Percentiles rank a stretch among this genome's conserved stretches.
Conservation (phyloP, 2,888 invertebrate species). For the Bellardia bayeri region DNA sequence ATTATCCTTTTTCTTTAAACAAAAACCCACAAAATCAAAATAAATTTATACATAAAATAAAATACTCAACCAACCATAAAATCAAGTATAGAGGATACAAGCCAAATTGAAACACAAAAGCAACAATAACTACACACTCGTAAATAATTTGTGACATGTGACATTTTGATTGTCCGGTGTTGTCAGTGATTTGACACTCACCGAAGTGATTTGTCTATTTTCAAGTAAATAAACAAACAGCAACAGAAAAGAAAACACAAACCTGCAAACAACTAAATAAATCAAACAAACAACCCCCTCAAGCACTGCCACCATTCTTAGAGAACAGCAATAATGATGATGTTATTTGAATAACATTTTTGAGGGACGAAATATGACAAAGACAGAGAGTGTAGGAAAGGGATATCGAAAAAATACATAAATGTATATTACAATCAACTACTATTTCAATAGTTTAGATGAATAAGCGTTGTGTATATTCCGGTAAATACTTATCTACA, state of each 20-base stretch:
- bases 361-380: background rate
- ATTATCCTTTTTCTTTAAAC: background rate
- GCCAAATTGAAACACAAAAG: background rate
- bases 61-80: constrained; percentile 35
- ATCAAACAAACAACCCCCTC: constrained; percentile 45
- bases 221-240: constrained; percentile 20
- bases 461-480: background rate
- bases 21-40: background rate
- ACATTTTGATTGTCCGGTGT: constrained; percentile 70
- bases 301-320: background rate
- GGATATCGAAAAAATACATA: background rate
- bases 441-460: constrained; percentile 24
- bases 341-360: constrained; percentile 31
- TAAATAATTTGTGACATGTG: constrained; percentile 62
- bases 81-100: background rate
- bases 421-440: constrained; percentile 13
- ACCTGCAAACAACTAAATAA: constrained; percentile 51
- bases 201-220: constrained; percentile 74
- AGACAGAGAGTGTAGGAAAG: background rate
- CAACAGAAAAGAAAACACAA: constrained; percentile 15
- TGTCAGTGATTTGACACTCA: constrained; percentile 75
- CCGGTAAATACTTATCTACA: background rate
- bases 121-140: constrained; percentile 10
- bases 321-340: constrained; percentile 14
- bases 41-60: constrained; percentile 30